Percentiles rank a stretch among this genome's conserved stretches.
Conservation (phyloP, 2,888 invertebrate species). For the Tinea semifulvella region DNA sequence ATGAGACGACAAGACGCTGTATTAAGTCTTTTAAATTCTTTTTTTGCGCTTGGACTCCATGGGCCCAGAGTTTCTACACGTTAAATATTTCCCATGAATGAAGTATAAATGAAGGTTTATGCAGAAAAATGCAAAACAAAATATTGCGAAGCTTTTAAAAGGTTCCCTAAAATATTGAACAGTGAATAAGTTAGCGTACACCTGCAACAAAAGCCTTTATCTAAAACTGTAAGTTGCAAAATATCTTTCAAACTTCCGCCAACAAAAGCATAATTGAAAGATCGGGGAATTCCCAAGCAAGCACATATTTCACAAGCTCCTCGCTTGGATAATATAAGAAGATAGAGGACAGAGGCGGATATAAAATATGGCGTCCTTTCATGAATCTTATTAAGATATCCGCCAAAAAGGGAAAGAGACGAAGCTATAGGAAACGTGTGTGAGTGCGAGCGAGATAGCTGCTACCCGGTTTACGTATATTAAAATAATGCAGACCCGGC, state of each 20-base stretch:
- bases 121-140: no score
- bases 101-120: no score
- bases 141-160: no score
- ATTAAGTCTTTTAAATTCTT: no score
- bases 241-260: slow-evolving; percentile 38
- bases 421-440: slow-evolving; percentile 25
- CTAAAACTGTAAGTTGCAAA: slow-evolving; percentile 29
- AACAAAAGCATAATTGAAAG: slow-evolving; percentile 62
- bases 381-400: slow-evolving; percentile 86
- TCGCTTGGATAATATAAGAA: slow-evolving; percentile 65
- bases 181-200: no score
- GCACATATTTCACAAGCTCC: slow-evolving; percentile 63
- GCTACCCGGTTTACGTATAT: slow-evolving; percentile 57
- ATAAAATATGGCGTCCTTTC: slow-evolving; percentile 86
- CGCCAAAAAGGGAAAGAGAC: slow-evolving; percentile 65
- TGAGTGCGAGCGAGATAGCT: slow-evolving; percentile 27
- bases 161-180: no score
- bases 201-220: slow-evolving; percentile 13
- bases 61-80: no score
- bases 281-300: slow-evolving; percentile 61
- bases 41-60: no score
- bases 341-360: slow-evolving; percentile 71
- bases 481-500: slow-evolving; percentile 61
- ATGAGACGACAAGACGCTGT: no score
- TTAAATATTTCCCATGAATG: no score